Conservation (phyloP, 2,113 vertebrate genomes). For the Diglossa brunneiventris region DNA sequence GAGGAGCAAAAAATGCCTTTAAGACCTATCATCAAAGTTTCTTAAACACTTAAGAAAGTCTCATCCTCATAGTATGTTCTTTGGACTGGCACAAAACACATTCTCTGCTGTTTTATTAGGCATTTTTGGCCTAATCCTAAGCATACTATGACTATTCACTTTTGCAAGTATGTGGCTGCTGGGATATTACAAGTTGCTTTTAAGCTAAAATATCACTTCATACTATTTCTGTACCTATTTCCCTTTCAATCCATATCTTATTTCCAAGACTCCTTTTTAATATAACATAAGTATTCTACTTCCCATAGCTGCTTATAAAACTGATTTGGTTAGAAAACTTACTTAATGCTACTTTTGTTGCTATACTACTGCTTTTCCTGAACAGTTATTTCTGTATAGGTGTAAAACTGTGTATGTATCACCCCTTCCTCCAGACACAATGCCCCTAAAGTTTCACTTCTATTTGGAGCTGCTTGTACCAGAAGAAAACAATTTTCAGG, state of each 20-base stretch:
- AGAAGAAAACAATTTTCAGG: neutral
- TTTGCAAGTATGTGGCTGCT: neutral
- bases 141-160: neutral
- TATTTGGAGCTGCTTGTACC: neutral
- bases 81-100: neutral
- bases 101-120: neutral
- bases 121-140: neutral
- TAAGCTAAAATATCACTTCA: neutral
- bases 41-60: neutral
- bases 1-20: neutral
- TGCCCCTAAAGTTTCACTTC: neutral
- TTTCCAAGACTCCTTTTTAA: neutral
- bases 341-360: neutral
- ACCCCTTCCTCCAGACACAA: neutral
- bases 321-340: neutral
- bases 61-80: neutral
- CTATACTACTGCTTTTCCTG: neutral
- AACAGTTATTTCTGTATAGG: neutral
- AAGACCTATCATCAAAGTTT: neutral
- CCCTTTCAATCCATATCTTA: neutral
- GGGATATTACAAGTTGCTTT: neutral
- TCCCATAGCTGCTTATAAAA: neutral
- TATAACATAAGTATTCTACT: neutral
- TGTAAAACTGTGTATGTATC: neutral
- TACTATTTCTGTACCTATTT: neutral